Conservation (phyloP, 2,797 vertebrate genomes). For the Pelochelys cantorii region DNA sequence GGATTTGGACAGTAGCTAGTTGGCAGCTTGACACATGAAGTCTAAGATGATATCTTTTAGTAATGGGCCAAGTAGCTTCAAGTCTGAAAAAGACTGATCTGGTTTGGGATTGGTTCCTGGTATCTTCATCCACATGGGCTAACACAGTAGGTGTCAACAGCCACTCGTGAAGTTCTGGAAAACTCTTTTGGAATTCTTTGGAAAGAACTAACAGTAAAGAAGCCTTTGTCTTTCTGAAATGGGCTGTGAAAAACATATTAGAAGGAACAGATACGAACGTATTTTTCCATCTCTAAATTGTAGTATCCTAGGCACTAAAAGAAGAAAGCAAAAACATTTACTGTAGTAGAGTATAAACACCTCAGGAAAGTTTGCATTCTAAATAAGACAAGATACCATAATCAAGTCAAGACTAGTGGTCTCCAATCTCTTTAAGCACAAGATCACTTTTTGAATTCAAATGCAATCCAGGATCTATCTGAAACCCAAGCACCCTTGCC, state of each 20-base stretch:
- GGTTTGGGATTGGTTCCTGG: neutral
- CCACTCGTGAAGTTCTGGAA: neutral
- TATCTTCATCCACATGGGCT: neutral
- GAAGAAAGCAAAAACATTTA: neutral
- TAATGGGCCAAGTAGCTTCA: neutral
- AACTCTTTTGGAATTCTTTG: neutral
- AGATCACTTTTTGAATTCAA: no score
- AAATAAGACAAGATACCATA: neutral
- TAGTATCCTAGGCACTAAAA: neutral
- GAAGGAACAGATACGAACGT: neutral
- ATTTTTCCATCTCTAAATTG: conserved; percentile 13
- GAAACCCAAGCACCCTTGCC: no score
- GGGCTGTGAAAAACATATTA: neutral
- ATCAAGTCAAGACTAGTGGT: neutral
- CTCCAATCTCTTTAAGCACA: no score
- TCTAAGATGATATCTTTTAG: neutral
- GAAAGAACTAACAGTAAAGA: neutral
- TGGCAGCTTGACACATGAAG: neutral
- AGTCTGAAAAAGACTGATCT: neutral
- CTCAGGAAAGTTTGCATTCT: neutral
- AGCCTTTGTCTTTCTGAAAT: conserved; percentile 15
- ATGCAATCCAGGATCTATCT: no score
- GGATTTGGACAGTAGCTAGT: neutral
- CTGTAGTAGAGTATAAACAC: neutral
- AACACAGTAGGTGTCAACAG: neutral